Evolutionary conservation across 1,140 invertebrate species (phyloP).

Genomic region (Sinella curviseta): DNA sequence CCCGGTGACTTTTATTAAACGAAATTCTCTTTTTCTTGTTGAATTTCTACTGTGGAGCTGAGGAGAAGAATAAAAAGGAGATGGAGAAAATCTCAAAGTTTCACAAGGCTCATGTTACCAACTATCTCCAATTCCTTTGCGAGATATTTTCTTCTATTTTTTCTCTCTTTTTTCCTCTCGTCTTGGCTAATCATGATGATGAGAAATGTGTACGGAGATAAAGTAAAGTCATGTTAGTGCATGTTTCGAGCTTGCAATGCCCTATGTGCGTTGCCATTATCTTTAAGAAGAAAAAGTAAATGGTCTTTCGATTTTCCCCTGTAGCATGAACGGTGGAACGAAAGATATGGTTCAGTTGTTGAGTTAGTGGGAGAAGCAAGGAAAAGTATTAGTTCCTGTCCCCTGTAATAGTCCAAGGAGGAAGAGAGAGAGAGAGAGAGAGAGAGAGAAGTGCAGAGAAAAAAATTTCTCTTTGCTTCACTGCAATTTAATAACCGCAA

Average conservation of each 20-base stretch:
- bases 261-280: background rate
- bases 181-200: background rate
- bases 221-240: too few relatives aligned
- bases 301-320: background rate
- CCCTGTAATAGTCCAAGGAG: background rate
- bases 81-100: background rate
- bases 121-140: background rate
- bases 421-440: background rate
- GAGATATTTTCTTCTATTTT: background rate
- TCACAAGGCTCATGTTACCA: background rate
- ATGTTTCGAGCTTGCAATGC: too few relatives aligned
- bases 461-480: background rate
- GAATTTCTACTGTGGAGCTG: background rate
- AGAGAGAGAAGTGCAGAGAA: background rate
- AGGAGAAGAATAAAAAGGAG: background rate
- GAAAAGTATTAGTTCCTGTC: background rate
- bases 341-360: background rate
- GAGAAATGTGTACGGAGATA: background rate
- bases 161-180: background rate
- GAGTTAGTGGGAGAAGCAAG: background rate
- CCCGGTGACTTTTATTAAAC: background rate
- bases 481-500: constrained; percentile 19
- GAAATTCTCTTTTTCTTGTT: background rate
- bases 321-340: background rate
- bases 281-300: background rate